phyloP scores from a whole-genome alignment of 2,888 invertebrate species.

The Oxytorus armatus region DNA sequence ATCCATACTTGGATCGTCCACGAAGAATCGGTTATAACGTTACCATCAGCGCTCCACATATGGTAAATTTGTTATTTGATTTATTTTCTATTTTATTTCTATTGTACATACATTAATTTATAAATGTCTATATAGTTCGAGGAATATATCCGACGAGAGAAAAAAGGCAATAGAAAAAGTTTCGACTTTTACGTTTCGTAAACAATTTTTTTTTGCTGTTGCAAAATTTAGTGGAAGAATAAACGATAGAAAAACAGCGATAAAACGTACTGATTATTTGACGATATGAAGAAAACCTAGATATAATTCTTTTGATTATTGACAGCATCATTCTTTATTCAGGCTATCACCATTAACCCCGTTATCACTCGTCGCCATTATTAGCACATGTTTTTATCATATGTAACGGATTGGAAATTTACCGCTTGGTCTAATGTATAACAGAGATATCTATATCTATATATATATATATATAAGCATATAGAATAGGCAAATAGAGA shows the following conservation, averaged over 20 bases:
- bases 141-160: too few species aligned
- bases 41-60: conserved; percentile 98
- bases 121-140: too few species aligned
- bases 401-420: conserved; percentile 69
- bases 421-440: conserved; percentile 50
- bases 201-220: too few species aligned
- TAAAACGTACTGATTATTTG: background rate
- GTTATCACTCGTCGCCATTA: conserved; percentile 66
- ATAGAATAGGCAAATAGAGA: too few species aligned
- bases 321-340: conserved; percentile 60
- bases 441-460: background rate
- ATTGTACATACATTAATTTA: too few species aligned
- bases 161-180: too few species aligned
- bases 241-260: background rate
- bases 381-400: conserved; percentile 62
- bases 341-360: conserved; percentile 72
- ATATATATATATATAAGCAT: conserved; percentile 1
- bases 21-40: conserved; percentile 97
- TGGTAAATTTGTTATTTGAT: conserved; percentile 87
- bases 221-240: too few species aligned
- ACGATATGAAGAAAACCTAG: conserved; percentile 26
- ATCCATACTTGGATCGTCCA: conserved; percentile 96
- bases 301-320: conserved; percentile 42
- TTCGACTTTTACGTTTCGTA: too few species aligned
- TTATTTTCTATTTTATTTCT: background rate